phyloP scores from a whole-genome alignment of 1,140 invertebrate species.

The Epicauta chinensis region DNA sequence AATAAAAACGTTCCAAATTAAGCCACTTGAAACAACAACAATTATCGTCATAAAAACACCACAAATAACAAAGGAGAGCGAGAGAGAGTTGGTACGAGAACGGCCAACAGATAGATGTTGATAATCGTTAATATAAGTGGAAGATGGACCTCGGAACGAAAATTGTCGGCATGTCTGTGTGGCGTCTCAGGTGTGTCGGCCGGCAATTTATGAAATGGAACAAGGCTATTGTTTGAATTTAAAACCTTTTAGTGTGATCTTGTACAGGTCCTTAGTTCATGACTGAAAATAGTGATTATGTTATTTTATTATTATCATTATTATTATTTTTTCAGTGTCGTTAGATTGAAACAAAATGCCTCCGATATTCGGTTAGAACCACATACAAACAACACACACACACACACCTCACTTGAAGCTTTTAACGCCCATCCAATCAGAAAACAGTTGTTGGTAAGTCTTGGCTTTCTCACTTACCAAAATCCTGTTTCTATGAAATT shows the following conservation, averaged over 20 bases:
- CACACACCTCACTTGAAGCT: slow-evolving; percentile 11
- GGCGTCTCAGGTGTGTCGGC: slow-evolving; percentile 13
- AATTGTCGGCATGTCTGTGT: background rate
- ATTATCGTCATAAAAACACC: no score
- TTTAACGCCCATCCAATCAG: slow-evolving; percentile 18
- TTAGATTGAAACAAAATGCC: background rate
- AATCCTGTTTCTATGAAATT: no score
- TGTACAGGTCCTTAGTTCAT: background rate
- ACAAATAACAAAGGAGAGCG: no score
- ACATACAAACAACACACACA: no score
- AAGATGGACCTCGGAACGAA: no score
- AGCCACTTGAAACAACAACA: no score
- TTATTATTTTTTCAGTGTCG: slow-evolving; percentile 7
- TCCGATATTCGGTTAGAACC: no score
- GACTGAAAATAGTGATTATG: slow-evolving; percentile 23
- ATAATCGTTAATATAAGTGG: no score
- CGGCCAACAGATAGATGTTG: no score
- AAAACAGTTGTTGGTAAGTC: background rate
- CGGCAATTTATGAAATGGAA: slow-evolving; percentile 26
- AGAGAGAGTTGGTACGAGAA: no score
- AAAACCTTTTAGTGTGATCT: slow-evolving; percentile 27
- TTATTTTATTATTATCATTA: slow-evolving; percentile 18
- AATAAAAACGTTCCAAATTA: no score
- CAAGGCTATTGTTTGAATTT: slow-evolving; percentile 24
- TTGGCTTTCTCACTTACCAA: no score